These are phyloP conservation scores for Leucophora obtusa DNA, from an alignment of 2,888 invertebrate genomes.

Conservation along the genomic window DNA sequence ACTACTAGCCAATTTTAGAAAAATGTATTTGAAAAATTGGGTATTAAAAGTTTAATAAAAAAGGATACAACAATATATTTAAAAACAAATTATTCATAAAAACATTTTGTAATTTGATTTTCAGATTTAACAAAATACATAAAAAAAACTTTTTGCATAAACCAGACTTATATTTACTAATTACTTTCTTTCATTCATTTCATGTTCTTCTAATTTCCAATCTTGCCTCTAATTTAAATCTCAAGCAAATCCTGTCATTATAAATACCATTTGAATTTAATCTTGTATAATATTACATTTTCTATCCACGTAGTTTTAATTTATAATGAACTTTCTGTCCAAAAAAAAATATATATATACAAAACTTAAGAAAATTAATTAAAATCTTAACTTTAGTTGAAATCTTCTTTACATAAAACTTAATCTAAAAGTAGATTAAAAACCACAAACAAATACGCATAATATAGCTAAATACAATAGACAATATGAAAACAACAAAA, in stretches of 20 bases:
- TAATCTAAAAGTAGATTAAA: conserved; percentile 60
- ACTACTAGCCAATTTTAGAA: conserved; percentile 27
- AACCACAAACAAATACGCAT: conserved; percentile 51
- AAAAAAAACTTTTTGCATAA: not conserved
- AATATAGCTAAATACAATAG: conserved; percentile 26
- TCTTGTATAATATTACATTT: conserved; percentile 28
- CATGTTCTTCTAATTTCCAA: no score
- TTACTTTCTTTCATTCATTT: no score
- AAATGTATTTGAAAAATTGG: no score
- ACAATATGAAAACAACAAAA: conserved; percentile 12
- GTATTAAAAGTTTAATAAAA: no score
- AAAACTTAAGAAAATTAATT: conserved; percentile 62
- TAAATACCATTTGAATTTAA: conserved; percentile 57
- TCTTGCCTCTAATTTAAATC: no score
- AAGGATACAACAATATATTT: no score
- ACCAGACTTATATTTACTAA: not conserved
- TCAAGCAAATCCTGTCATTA: conserved; percentile 26
- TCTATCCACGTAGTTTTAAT: conserved; percentile 45
- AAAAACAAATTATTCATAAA: no score
- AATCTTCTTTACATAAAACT: conserved; percentile 55
- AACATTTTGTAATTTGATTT: no score
- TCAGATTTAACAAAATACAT: not conserved
- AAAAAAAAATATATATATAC: conserved; percentile 11
- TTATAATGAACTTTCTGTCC: conserved; percentile 55
- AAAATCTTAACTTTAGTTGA: conserved; percentile 61